phyloP scores from a whole-genome alignment of 2,113 vertebrate genomes.

The Marmota flaviventris region DNA sequence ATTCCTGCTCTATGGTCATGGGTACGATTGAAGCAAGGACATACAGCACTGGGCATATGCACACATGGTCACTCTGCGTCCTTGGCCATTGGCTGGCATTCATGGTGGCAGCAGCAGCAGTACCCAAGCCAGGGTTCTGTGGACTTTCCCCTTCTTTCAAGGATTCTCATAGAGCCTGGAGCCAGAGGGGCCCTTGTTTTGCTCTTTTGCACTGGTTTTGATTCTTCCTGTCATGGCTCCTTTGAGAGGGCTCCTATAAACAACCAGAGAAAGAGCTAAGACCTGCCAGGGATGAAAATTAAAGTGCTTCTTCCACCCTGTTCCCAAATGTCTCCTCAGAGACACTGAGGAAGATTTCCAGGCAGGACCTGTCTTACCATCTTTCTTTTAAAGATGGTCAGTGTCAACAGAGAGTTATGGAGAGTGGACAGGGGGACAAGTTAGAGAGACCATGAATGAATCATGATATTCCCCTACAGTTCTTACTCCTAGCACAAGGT shows the following conservation, averaged over 20 bases:
- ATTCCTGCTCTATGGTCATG: background rate
- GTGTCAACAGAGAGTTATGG: background rate
- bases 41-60: background rate
- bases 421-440: background rate
- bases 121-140: background rate
- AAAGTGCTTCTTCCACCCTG: background rate
- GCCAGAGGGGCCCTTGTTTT: background rate
- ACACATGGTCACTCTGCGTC: background rate
- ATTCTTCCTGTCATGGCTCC: background rate
- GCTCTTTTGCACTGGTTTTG: background rate
- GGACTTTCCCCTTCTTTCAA: background rate
- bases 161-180: background rate
- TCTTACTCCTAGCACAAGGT: background rate
- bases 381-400: slow-evolving; percentile 22
- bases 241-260: background rate
- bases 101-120: background rate
- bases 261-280: background rate
- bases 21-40: background rate
- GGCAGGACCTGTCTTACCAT: slow-evolving; percentile 33
- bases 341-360: slow-evolving; percentile 17
- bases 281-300: background rate
- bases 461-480: background rate
- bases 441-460: background rate
- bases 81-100: background rate
- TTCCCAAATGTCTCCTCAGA: background rate